Evolutionary conservation across 1,140 invertebrate species (phyloP), one percentile per base, ranked within the genome.

Genomic region (Hyposmocoma kahamanoa): DNA sequence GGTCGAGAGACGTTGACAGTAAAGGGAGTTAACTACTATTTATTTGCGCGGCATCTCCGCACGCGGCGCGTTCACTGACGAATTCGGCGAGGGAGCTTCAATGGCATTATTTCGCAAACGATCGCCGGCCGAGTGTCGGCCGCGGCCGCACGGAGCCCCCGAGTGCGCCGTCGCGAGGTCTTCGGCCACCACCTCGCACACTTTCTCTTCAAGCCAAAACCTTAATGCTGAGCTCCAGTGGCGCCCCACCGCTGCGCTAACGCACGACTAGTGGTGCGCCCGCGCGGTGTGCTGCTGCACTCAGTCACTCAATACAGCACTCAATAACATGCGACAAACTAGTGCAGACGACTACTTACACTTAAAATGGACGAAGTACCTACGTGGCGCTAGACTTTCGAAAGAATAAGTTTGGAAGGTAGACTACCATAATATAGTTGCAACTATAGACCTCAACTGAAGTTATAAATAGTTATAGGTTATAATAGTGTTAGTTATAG

Each of bases 61-160:
- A 42, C 53, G 30, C 66, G 50, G 51, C 70, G 62, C 67, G 66
- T 48, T 74, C 63, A 72, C 65, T 72, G 59, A 57, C 66, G 53
- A 69, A 68, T 72, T 79, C 58, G 66, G 59, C 56, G 64, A 49
- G 53, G 54, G 62, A 59, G 54, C 52, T 64, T 67, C 62, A 72
- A 72, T 76, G 68, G 68, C 76, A 81, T 83, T 77, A 77, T 81
- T 84, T 78, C 74, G 79, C 76, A 75, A 80, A 72, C 64, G 60
- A 60, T 61, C 62, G 67, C 67, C 54, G 75, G 70, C 72, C 72
- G 72, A 80, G 65, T 79, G 70, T 67, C 72, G 73, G 76, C 72
- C 76, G 74, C 74, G 62, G 64, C 70, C 73, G 72, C 66, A 60
- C 72, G 72, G 72, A 54, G 50, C 72, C 65, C 63, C 68, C 68